These are phyloP conservation scores for Syritta pipiens DNA, from an alignment of 2,888 invertebrate genomes.

Conservation along the genomic window DNA sequence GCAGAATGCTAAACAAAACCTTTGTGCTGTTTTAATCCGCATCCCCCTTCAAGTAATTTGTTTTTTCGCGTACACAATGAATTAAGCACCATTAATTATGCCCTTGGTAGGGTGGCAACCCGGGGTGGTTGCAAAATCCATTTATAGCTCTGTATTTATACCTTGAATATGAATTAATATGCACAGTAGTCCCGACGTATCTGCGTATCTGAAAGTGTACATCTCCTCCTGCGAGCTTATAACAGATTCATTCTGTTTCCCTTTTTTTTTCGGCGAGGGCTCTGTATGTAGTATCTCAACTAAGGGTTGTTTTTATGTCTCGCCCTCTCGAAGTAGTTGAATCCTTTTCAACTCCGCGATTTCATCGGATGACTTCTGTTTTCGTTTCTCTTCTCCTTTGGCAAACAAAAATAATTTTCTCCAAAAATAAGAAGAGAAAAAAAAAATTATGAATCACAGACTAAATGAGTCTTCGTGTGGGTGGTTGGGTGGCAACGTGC, in stretches of 20 bases:
- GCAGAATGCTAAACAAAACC: slow-evolving; percentile 45
- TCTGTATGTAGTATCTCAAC: background rate
- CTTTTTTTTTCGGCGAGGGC: background rate
- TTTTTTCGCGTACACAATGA: slow-evolving; percentile 29
- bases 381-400: slow-evolving; percentile 23
- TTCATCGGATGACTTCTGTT: slow-evolving; percentile 41
- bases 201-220: slow-evolving; percentile 7
- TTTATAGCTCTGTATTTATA: slow-evolving; percentile 48
- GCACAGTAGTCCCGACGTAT: too few relatives aligned
- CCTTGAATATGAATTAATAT: slow-evolving; percentile 56
- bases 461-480: slow-evolving; percentile 23
- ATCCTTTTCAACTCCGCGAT: slow-evolving; percentile 48
- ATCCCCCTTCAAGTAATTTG: slow-evolving; percentile 31
- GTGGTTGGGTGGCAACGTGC: too few relatives aligned
- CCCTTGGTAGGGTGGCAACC: background rate
- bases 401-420: slow-evolving; percentile 38
- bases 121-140: slow-evolving; percentile 25
- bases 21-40: slow-evolving; percentile 25
- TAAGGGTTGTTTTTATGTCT: slow-evolving; percentile 41
- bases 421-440: slow-evolving; percentile 1
- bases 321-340: slow-evolving; percentile 53
- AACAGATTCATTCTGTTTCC: slow-evolving; percentile 15
- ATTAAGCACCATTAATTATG: slow-evolving; percentile 51
- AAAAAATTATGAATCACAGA: slow-evolving; percentile 30
- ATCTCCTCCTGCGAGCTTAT: slow-evolving; percentile 9